Conservation (phyloP, 2,113 vertebrate genomes). For the Cyprinodon tularosa region DNA sequence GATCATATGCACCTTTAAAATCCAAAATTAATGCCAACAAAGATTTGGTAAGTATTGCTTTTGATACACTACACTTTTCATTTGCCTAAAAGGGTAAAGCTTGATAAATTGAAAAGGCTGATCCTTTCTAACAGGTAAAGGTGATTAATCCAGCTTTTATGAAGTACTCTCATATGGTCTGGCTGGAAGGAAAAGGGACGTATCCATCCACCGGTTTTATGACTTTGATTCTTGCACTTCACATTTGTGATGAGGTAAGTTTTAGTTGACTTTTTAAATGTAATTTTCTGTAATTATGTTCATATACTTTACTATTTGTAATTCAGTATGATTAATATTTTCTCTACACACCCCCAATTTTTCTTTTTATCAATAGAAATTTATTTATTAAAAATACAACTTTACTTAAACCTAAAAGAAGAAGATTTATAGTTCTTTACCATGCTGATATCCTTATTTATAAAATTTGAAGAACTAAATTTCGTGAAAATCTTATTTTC, state of each 20-base stretch:
- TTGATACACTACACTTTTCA: neutral
- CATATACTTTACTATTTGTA: too few relatives aligned
- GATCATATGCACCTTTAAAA: conserved; percentile 16
- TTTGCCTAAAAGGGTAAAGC: neutral
- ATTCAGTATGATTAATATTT: too few relatives aligned
- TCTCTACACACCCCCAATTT: too few relatives aligned
- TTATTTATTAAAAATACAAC: too few relatives aligned
- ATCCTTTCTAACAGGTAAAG: conserved; percentile 41
- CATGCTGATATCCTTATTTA: too few relatives aligned
- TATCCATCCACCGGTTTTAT: conserved; percentile 63
- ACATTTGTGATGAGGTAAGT: conserved; percentile 58
- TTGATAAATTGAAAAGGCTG: neutral
- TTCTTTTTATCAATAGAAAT: too few relatives aligned
- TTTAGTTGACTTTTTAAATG: neutral
- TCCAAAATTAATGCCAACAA: conserved; percentile 33
- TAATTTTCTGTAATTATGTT: too few relatives aligned
- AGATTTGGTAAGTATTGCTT: conserved; percentile 49
- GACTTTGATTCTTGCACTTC: conserved; percentile 41
- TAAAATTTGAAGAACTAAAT: too few relatives aligned
- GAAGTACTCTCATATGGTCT: conserved; percentile 35
- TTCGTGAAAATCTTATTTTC: too few relatives aligned
- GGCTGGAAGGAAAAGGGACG: neutral
- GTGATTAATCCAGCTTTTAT: conserved; percentile 59
- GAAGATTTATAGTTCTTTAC: too few relatives aligned
- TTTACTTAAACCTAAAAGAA: too few relatives aligned